Conservation (phyloP, 2,113 vertebrate genomes). For the Nannobrachium achirus region DNA sequence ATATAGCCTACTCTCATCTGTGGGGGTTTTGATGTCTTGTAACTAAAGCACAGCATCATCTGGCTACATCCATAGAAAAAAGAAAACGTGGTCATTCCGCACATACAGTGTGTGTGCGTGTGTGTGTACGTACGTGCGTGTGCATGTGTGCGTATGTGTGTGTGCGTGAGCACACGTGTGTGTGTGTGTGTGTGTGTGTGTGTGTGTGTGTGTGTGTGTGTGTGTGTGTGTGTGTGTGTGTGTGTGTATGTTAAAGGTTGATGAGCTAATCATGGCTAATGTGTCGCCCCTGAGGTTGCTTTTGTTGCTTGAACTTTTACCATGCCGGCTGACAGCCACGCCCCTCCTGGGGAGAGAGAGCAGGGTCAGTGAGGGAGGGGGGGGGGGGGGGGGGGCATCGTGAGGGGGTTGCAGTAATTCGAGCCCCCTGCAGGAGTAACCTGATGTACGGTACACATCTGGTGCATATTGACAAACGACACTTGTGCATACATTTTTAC, state of each 20-base stretch:
- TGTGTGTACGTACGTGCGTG: too few species aligned
- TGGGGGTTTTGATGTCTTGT: constrained; percentile 62
- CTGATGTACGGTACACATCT: constrained; percentile 62
- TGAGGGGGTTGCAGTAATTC: background rate
- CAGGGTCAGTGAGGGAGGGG: constrained; percentile 11
- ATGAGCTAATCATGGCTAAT: constrained; percentile 47
- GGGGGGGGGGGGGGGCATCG: background rate
- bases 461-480: constrained; percentile 64
- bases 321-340: constrained; percentile 14
- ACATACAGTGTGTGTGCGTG: constrained; percentile 47
- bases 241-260: constrained; percentile 21
- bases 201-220: too few species aligned
- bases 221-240: too few species aligned
- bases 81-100: constrained; percentile 55
- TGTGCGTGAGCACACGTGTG: too few species aligned
- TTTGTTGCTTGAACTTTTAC: constrained; percentile 61
- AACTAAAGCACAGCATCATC: constrained; percentile 62
- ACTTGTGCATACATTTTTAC: constrained; percentile 64
- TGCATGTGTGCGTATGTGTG: too few species aligned
- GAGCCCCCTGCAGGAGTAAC: constrained; percentile 65
- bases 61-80: constrained; percentile 54
- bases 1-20: constrained; percentile 57
- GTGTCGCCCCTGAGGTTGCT: constrained; percentile 76
- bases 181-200: too few species aligned
- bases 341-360: constrained; percentile 23